phyloP scores from a whole-genome alignment of 2,888 invertebrate species.

The Alloplasta piceator region DNA sequence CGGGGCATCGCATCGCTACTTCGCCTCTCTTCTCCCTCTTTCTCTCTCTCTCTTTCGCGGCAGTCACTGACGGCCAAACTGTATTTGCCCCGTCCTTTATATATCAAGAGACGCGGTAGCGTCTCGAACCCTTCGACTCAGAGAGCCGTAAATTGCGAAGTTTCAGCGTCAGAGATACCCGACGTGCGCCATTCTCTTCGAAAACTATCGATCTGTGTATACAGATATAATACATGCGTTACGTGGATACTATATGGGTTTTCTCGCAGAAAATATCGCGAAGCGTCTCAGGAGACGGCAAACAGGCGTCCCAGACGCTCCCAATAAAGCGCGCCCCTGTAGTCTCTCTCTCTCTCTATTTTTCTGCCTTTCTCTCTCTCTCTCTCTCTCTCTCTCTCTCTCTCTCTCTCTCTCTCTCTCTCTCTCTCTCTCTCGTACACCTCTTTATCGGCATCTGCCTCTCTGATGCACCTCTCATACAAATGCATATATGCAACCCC shows the following conservation, averaged over 20 bases:
- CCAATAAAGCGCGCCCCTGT: constrained; percentile 75
- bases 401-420: too few species aligned
- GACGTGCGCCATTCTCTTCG: not conserved
- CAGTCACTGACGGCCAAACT: constrained; percentile 79
- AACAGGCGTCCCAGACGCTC: constrained; percentile 72
- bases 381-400: not conserved
- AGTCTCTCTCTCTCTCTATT: too few species aligned
- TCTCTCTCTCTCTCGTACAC: not conserved
- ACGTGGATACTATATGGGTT: not conserved
- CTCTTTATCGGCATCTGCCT: not conserved
- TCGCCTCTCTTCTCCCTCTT: constrained; percentile 32
- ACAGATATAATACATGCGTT: not conserved
- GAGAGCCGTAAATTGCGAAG: not conserved
- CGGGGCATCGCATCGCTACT: constrained; percentile 55
- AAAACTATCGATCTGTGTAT: not conserved
- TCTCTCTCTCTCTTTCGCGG: constrained; percentile 57
- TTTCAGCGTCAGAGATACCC: not conserved
- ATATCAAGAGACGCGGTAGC: too few species aligned
- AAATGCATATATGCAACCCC: constrained; percentile 2
- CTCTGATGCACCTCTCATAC: not conserved
- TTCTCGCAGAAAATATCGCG: constrained; percentile 5
- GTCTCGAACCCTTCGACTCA: not conserved
- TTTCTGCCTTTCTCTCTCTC: not conserved
- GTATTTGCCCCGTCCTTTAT: constrained; percentile 22
- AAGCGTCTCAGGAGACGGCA: constrained; percentile 23